Evolutionary conservation across 1,140 invertebrate genomes (phyloP).

Genomic region (Galendromus occidentalis): DNA sequence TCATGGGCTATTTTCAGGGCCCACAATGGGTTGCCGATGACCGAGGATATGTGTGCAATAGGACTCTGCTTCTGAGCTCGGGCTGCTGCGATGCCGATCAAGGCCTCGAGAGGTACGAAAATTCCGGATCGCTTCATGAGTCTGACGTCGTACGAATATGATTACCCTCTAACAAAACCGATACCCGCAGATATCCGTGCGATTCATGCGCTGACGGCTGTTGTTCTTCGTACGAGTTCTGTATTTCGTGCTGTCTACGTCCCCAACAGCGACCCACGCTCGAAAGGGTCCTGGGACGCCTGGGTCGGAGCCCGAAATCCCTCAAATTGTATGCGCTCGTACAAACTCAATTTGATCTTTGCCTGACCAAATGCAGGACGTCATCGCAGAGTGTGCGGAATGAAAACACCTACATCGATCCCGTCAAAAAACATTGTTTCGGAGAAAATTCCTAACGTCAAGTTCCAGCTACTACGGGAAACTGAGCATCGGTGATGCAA

Average conservation of each 20-base stretch:
- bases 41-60: conserved; percentile 1
- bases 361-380: background rate
- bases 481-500: too few relatives aligned
- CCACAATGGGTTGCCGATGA: background rate
- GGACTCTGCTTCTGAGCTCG: background rate
- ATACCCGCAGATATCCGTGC: background rate
- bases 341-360: background rate
- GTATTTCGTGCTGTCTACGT: conserved; percentile 1
- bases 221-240: conserved; percentile 4
- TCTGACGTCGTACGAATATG: too few relatives aligned
- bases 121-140: background rate
- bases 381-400: conserved; percentile 3
- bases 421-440: conserved; percentile 1
- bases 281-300: background rate
- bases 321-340: background rate
- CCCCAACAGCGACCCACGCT: background rate
- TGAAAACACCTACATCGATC: conserved; percentile 5
- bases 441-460: background rate
- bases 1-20: background rate
- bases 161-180: background rate
- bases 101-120: background rate
- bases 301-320: background rate
- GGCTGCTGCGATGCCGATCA: background rate
- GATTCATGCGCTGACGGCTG: background rate
- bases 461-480: too few relatives aligned